Evolutionary conservation across 2,113 vertebrate genomes (phyloP).

Genomic region (Nibea albiflora): DNA sequence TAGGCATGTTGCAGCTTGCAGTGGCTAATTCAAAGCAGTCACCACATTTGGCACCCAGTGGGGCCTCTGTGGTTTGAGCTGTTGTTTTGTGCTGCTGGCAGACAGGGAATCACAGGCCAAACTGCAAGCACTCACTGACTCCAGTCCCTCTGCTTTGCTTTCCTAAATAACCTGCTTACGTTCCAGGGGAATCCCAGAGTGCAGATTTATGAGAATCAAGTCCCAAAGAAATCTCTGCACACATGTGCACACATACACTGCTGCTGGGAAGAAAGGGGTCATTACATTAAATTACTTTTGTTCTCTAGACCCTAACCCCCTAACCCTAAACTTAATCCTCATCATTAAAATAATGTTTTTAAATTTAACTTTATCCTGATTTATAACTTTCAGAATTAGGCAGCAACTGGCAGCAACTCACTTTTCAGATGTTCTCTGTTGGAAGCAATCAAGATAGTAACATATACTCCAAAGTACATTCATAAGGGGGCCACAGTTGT

Average conservation of each 20-base stretch:
- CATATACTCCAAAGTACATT: background rate
- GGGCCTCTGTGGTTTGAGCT: constrained; percentile 81
- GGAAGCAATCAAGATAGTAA: background rate
- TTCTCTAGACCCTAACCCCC: constrained; percentile 22
- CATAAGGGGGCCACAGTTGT: constrained; percentile 12
- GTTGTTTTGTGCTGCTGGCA: constrained; percentile 74
- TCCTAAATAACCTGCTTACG: constrained; percentile 65
- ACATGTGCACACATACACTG: constrained; percentile 37
- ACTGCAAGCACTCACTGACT: constrained; percentile 57
- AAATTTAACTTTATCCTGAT: constrained; percentile 38
- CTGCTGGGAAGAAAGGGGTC: constrained; percentile 32
- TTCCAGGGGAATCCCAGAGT: constrained; percentile 78
- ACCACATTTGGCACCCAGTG: constrained; percentile 78
- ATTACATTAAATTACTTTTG: constrained; percentile 32
- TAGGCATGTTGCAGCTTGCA: constrained; percentile 82
- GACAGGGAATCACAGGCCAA: constrained; percentile 63
- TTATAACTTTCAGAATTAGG: constrained; percentile 33
- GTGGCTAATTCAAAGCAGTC: constrained; percentile 85
- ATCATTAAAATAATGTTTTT: constrained; percentile 35
- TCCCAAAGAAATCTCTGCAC: constrained; percentile 50
- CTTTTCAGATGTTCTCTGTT: constrained; percentile 28
- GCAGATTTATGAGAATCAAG: constrained; percentile 61
- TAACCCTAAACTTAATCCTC: constrained; percentile 33
- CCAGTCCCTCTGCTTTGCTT: constrained; percentile 54
- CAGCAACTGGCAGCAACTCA: constrained; percentile 20